Base-by-base conservation (phyloP, 2,797 vertebrate species). In the Crypturellus tataupa region DNA sequence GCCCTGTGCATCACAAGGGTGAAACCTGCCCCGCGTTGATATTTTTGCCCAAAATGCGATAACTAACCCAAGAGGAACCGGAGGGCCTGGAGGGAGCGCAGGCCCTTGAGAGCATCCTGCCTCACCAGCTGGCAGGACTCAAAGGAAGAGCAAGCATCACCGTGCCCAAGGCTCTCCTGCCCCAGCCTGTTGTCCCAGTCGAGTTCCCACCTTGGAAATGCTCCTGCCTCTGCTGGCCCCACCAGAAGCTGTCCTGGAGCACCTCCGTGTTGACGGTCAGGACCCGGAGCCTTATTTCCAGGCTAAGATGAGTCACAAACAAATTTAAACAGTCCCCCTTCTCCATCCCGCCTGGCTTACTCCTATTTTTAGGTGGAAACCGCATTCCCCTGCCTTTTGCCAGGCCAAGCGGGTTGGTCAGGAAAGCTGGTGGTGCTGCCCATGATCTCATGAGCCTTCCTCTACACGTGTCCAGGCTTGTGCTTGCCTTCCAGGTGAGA, bases 351-450 rank as follows among this genome's bases (percentile, higher is more conserved):
- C 7, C 69, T 75, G 58, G 75, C 93, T 93, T 70, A 55, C 70
- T 72, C 33, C 49, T 0, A 94, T 96, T 95, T 96, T 95, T 96
- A 96, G 94, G 75, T 31, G 37, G 95, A 96, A 96, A 95, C 24
- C 11, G 5, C 92, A 95, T 86, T 77, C 46, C 51, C 51, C 72
- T 88, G 87, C 9, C 1, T 83, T 87, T 93, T 89, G 82, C 73
- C 89, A 83, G 55, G 13, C 80, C 69, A 51, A 80, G 65, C 12
- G 35, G 91, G 53, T 35, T 79, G 83, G 62, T 58, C 75, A 83
- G 85, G 76, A 71, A 92, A 89, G 85, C 78, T n/a, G 2, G 1
- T 14, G 29, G 79, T 62, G 49, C 15, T 75, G 44, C 62, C 49
- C 62, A 65, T 47, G 51, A 85, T 87, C 64, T 72, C 62, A 25